These are phyloP conservation scores for Urocitellus parryii DNA, from an alignment of 2,113 vertebrate genomes.

Conservation along the genomic window DNA sequence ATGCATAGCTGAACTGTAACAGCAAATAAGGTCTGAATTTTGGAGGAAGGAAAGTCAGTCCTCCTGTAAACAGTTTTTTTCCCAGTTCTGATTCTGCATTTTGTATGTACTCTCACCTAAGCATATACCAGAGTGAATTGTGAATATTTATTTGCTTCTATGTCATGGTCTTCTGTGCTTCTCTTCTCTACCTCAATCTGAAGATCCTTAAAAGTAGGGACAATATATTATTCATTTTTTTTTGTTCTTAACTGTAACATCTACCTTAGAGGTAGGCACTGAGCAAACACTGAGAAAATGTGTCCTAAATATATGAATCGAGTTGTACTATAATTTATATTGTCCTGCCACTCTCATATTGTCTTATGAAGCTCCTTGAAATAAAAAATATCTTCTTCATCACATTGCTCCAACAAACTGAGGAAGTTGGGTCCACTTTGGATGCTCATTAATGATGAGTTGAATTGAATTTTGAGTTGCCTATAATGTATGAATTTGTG, in stretches of 20 bases:
- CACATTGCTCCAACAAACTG: neutral
- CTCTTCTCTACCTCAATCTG: neutral
- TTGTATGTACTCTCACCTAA: neutral
- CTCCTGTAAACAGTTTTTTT: neutral
- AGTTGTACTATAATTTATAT: neutral
- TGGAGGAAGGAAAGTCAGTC: neutral
- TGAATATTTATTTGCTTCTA: constrained; percentile 12
- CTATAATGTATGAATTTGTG: neutral
- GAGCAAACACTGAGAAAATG: neutral
- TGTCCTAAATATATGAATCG: neutral
- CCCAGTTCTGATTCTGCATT: neutral
- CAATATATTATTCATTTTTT: constrained; percentile 30
- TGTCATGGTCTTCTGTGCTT: neutral
- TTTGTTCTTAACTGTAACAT: neutral
- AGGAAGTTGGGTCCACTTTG: neutral
- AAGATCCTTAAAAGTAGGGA: neutral
- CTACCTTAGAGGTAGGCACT: neutral
- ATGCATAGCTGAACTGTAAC: neutral
- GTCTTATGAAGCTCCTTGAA: neutral
- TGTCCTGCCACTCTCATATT: neutral
- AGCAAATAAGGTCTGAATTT: neutral
- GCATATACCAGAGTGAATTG: no score
- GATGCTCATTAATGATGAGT: neutral
- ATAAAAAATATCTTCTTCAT: neutral
- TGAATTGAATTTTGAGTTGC: neutral